Base-by-base conservation (phyloP, 2,888 invertebrate species). In the Drosophila pegasa region DNA sequence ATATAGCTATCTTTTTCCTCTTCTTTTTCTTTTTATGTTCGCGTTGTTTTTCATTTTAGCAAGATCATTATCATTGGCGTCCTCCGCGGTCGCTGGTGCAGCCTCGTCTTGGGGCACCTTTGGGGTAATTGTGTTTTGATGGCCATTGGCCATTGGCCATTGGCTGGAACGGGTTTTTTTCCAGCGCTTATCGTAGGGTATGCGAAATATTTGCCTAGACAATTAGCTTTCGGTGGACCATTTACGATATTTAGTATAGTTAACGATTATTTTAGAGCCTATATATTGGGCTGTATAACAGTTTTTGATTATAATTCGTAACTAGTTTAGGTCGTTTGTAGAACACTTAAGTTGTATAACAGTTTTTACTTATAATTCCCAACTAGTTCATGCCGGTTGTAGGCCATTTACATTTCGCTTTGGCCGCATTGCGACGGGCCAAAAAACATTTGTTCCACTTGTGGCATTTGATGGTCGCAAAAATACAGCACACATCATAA, bases 401-500 rank as follows among this genome's bases (percentile, higher is more conserved):
- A 73, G 74, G 18, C 51, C 59, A 63, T 58, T 57, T 60, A 41
- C 6, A 54, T 56, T 57, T 78, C 63, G 7, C 9, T 12, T 27
- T 56, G 20, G 59, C 74, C 75, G 58, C 58, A 58, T 25, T 43
- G 33, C 1, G 22, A 18, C 12, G 16, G 16, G 45, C 9, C 45
- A 3, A 62, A 67, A 67, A 58, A 56, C 52, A 80, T 88, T 88
- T 80, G 82, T 88, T 86, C 88, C 82, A 86, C 87, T 83, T 86
- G 84, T 77, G 84, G 73, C 70, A 79, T 66, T 76, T 66, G 87
- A 87, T 86, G 87, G 78, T 75, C 84, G 10, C 12, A 41, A 80
- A 80, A 88, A 88, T 69, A 80, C 85, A 80, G 66, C 76, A 71
- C 72, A 82, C 86, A 82, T 88, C 80, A 83, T 86, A 70, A 83